phyloP scores from a whole-genome alignment of 2,113 vertebrate species.

The Hemicordylus capensis region DNA sequence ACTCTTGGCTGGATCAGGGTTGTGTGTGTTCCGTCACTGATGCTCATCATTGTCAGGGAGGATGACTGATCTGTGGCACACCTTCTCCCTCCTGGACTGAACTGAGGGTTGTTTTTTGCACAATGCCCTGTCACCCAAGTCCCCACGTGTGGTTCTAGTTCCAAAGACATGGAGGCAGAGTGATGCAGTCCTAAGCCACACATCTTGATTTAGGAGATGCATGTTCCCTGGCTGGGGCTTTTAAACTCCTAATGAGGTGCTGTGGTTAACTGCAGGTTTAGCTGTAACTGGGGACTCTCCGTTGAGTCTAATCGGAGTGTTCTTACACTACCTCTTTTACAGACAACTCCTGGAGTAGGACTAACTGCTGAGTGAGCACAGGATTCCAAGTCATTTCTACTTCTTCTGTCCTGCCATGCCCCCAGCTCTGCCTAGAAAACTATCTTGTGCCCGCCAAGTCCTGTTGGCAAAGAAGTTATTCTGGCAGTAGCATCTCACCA shows the following conservation, averaged over 20 bases:
- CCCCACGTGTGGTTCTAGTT: neutral
- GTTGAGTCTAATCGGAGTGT: neutral
- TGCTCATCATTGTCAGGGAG: too few species aligned
- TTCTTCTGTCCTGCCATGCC: neutral
- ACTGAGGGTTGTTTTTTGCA: neutral
- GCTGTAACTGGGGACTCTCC: too few species aligned
- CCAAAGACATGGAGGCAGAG: neutral
- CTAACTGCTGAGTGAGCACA: neutral
- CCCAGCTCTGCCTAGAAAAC: neutral
- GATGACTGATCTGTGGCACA: too few species aligned
- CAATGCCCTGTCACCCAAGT: neutral
- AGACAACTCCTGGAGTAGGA: neutral
- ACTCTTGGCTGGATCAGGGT: too few species aligned
- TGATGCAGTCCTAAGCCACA: neutral
- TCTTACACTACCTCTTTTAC: neutral
- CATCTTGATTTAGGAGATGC: neutral
- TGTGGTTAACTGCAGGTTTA: neutral
- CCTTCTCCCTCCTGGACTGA: too few species aligned
- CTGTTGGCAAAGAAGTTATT: neutral
- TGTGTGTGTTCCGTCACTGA: too few species aligned
- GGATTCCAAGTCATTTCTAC: neutral
- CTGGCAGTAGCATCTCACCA: neutral
- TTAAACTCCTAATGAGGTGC: neutral
- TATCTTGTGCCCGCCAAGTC: neutral
- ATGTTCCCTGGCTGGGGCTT: neutral